A percentile compares a stretch with the other conserved stretches of the same genome.
Conservation (phyloP, 2,113 vertebrate genomes). For the Cariama cristata region DNA sequence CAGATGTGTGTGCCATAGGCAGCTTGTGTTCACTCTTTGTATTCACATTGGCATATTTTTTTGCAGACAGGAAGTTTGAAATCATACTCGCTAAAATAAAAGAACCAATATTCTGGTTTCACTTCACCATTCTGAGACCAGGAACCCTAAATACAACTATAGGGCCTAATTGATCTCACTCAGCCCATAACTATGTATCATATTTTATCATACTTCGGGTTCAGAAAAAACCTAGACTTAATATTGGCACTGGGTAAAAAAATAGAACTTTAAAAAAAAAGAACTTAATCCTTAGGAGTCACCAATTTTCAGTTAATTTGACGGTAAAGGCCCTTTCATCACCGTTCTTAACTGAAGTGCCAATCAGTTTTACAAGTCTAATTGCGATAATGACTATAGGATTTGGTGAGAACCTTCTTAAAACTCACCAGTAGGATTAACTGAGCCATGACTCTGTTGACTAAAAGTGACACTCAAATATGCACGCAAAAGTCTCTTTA, state of each 20-base stretch:
- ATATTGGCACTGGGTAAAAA: not conserved
- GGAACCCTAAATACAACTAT: not conserved
- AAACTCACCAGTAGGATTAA: not conserved
- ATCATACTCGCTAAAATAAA: not conserved
- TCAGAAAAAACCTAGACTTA: not conserved
- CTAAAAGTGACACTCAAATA: not conserved
- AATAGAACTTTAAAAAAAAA: not conserved
- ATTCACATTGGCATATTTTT: not conserved
- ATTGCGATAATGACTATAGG: constrained; percentile 37
- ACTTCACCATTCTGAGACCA: not conserved
- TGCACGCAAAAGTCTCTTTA: not conserved
- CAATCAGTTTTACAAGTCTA: constrained; percentile 40
- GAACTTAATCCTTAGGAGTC: not conserved
- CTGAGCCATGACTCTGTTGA: not conserved
- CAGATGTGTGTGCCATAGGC: not conserved
- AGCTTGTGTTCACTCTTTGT: not conserved
- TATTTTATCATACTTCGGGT: not conserved
- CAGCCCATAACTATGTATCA: not conserved
- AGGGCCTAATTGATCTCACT: not conserved
- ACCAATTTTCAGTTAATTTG: constrained; percentile 1
- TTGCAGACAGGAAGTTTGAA: not conserved
- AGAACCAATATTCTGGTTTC: not conserved
- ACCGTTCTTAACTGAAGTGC: not conserved
- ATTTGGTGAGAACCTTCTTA: not conserved
- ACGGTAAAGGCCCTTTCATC: not conserved